Evolutionary conservation across 2,888 invertebrate species (phyloP).

Genomic region (Elysia crispata): DNA sequence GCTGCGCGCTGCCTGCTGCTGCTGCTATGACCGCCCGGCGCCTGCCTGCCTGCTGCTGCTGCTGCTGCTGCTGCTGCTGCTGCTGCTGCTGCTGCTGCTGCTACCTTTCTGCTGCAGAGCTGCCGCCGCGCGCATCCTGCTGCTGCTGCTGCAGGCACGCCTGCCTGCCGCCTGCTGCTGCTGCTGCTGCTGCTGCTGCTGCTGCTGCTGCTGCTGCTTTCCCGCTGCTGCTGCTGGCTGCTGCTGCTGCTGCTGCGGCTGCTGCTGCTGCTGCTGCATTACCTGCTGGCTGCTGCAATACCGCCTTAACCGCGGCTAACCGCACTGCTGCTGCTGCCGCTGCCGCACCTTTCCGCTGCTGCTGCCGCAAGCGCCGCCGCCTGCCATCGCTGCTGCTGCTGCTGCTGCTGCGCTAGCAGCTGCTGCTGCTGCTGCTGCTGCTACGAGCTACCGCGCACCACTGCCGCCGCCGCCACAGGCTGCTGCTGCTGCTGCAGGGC

Average conservation of each 20-base stretch:
- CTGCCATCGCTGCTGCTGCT: too few relatives aligned
- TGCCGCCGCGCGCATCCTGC: conserved; percentile 13
- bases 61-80: conserved; percentile 36
- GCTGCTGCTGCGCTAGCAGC: too few relatives aligned
- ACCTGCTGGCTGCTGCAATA: conserved; percentile 22
- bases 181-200: conserved; percentile 30
- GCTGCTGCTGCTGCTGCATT: too few relatives aligned
- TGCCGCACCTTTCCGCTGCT: conserved; percentile 24
- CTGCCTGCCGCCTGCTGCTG: conserved; percentile 19
- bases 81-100: conserved; percentile 25
- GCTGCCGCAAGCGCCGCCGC: background rate
- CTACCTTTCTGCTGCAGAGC: background rate
- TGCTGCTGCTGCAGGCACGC: conserved; percentile 17
- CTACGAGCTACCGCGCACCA: conserved; percentile 6
- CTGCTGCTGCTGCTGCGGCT: too few relatives aligned
- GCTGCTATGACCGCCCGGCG: background rate
- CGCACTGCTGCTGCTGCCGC: conserved; percentile 36
- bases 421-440: conserved; percentile 29
- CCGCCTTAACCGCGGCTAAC: conserved; percentile 36
- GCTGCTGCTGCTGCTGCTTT: conserved; percentile 31
- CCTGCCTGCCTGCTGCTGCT: conserved; percentile 18
- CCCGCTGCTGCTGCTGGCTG: too few relatives aligned
- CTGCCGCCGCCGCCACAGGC: too few relatives aligned
- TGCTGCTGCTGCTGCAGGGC: too few relatives aligned
- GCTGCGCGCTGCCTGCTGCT: too few relatives aligned